phyloP scores from a whole-genome alignment of 2,888 invertebrate genomes.

The Drosophila ochracea region DNA sequence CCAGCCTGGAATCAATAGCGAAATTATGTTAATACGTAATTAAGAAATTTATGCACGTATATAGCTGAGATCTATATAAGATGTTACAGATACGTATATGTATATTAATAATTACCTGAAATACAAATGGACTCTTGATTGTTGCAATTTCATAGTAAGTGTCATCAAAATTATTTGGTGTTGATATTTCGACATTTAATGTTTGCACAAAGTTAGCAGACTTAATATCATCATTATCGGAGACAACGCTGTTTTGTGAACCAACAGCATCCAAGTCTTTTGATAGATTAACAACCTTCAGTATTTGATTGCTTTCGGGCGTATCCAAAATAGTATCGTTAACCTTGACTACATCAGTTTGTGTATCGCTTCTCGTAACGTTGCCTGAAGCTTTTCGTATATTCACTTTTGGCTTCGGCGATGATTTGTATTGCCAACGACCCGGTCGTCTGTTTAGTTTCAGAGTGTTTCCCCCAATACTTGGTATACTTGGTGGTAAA shows the following conservation, averaged over 20 bases:
- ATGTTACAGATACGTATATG: neutral
- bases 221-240: conserved; percentile 85
- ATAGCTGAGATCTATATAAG: neutral
- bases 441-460: conserved; percentile 93
- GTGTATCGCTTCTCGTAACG: conserved; percentile 72
- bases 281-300: conserved; percentile 62
- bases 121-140: conserved; percentile 94
- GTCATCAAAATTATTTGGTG: conserved; percentile 93
- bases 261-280: conserved; percentile 91
- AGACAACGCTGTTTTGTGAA: conserved; percentile 87
- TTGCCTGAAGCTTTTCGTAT: conserved; percentile 90
- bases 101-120: conserved; percentile 89
- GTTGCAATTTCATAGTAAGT: conserved; percentile 96
- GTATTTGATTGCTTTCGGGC: conserved; percentile 85
- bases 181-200: conserved; percentile 94
- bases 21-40: neutral
- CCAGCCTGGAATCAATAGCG: conserved; percentile 88
- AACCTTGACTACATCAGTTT: conserved; percentile 78
- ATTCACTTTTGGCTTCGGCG: conserved; percentile 93
- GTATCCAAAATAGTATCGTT: conserved; percentile 70
- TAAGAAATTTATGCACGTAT: neutral
- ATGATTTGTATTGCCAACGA: conserved; percentile 96
- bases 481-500: conserved; percentile 85
- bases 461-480: conserved; percentile 91
- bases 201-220: conserved; percentile 89